Percentiles rank a stretch among this genome's conserved stretches.
phyloP scores from a whole-genome alignment of 2,797 vertebrate species.

The Pterois miles region DNA sequence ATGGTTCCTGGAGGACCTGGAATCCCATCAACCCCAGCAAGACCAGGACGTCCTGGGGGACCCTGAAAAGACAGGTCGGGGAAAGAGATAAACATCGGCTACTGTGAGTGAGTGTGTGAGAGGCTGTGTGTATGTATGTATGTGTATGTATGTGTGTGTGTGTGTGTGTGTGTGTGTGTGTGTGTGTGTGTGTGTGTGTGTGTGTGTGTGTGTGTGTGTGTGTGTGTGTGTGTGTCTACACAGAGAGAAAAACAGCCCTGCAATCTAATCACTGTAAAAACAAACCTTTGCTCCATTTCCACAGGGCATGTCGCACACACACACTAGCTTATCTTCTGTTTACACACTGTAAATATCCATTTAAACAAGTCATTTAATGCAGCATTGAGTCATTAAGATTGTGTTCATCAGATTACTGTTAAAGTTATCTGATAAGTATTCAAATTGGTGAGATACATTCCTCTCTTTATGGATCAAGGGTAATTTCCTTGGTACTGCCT shows the following conservation, averaged over 20 bases:
- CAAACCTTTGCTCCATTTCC: slow-evolving; percentile 37
- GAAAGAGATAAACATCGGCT: neutral
- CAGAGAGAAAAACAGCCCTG: slow-evolving; percentile 1
- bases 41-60: slow-evolving; percentile 87
- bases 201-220: neutral
- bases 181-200: slow-evolving; percentile 1
- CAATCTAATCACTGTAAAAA: slow-evolving; percentile 43
- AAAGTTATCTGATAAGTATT: neutral
- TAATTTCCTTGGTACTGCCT: neutral
- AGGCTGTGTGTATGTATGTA: neutral
- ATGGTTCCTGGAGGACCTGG: slow-evolving; percentile 89
- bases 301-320: slow-evolving; percentile 21
- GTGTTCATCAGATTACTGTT: slow-evolving; percentile 1
- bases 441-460: neutral
- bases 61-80: slow-evolving; percentile 77
- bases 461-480: neutral
- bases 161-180: neutral
- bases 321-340: slow-evolving; percentile 13
- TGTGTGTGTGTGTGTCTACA: neutral
- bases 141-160: neutral
- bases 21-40: slow-evolving; percentile 89
- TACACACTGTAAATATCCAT: slow-evolving; percentile 4
- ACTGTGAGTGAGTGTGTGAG: neutral
- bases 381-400: slow-evolving; percentile 1
- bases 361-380: slow-evolving; percentile 2